Evolutionary conservation across 2,888 invertebrate genomes (phyloP).

Genomic region (Macrosiphum euphorbiae): DNA sequence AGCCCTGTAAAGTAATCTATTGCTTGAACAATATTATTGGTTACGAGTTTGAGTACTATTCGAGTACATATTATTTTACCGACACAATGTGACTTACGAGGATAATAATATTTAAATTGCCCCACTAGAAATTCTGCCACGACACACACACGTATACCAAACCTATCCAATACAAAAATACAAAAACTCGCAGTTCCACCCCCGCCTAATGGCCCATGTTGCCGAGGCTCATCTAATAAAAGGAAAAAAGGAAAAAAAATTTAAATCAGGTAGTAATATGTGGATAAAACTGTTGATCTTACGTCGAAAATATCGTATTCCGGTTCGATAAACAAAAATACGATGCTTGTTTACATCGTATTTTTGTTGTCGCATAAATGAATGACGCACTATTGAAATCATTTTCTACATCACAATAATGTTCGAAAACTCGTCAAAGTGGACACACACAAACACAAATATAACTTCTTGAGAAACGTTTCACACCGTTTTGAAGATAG

Average conservation of each 20-base stretch:
- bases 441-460: conserved; percentile 13
- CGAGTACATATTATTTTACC: neutral
- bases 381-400: neutral
- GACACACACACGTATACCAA: no score
- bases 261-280: neutral
- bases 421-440: neutral
- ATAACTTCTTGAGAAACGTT: conserved; percentile 5
- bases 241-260: neutral
- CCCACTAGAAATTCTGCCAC: no score
- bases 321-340: neutral
- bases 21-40: neutral
- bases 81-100: neutral
- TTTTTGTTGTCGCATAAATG: neutral
- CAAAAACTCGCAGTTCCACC: no score
- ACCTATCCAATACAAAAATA: no score
- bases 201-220: no score
- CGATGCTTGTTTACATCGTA: neutral
- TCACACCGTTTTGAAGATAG: conserved; percentile 39
- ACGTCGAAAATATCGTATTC: neutral
- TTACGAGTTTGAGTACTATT: neutral
- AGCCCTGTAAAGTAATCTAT: neutral
- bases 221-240: no score
- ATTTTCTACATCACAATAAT: neutral
- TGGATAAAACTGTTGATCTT: neutral
- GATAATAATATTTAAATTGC: neutral